Evolutionary conservation across 1,140 invertebrate genomes (phyloP).

Genomic region (Ctenoplectra terminalis): DNA sequence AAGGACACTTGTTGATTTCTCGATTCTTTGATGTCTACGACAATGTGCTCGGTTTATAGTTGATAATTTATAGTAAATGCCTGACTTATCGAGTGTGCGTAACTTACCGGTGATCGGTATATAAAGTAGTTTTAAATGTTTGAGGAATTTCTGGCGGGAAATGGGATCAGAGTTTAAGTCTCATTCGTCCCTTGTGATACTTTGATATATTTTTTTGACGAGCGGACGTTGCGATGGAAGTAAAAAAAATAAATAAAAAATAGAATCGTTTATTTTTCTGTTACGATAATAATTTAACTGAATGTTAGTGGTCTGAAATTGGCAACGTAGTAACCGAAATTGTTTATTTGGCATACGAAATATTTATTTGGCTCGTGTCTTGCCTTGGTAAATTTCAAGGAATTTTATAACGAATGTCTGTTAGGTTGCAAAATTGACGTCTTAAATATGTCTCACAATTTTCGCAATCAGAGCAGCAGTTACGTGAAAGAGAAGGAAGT

Average conservation of each 20-base stretch:
- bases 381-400: not conserved
- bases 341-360: not conserved
- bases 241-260: no score
- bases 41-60: not conserved
- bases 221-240: no score
- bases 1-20: conserved; percentile 70
- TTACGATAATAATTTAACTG: not conserved
- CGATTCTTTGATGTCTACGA: not conserved
- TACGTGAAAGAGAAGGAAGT: not conserved
- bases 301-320: not conserved
- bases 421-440: not conserved
- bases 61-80: not conserved
- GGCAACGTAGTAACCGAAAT: not conserved
- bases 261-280: no score
- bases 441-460: not conserved
- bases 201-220: no score
- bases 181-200: no score
- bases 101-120: not conserved
- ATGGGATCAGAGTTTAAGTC: no score
- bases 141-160: no score
- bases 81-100: not conserved
- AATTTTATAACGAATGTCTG: not conserved
- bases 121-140: no score
- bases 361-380: not conserved
- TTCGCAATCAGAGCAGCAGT: accelerated